phyloP scores from a whole-genome alignment of 2,888 invertebrate species.

The Caenorhabditis sp. region DNA sequence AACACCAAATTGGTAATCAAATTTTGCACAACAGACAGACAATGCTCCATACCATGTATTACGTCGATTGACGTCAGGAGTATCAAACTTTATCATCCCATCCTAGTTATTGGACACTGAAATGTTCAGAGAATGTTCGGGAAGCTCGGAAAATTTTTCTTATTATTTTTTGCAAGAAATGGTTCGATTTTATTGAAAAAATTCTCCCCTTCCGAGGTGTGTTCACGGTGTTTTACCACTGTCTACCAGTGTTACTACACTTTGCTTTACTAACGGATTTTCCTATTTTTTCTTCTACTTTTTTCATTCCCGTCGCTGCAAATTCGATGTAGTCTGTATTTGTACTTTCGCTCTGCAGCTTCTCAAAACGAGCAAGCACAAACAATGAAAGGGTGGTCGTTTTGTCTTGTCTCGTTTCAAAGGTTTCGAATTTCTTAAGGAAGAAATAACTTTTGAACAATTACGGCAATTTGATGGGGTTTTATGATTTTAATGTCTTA shows the following conservation, averaged over 20 bases:
- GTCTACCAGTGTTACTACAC: slow-evolving; percentile 3
- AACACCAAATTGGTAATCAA: slow-evolving; percentile 16
- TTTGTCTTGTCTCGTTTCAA: too few relatives aligned
- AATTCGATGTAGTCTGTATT: slow-evolving; percentile 30
- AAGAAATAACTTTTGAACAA: too few relatives aligned
- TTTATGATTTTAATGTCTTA: too few relatives aligned
- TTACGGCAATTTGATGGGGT: too few relatives aligned
- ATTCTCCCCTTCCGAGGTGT: neutral
- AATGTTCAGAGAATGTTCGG: neutral
- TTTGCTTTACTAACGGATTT: slow-evolving; percentile 14
- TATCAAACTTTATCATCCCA: too few relatives aligned
- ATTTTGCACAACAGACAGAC: slow-evolving; percentile 33
- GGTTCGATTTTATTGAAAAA: neutral
- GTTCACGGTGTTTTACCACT: slow-evolving; percentile 3
- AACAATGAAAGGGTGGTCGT: too few relatives aligned
- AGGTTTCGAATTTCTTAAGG: too few relatives aligned
- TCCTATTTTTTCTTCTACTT: neutral
- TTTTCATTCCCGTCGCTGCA: neutral
- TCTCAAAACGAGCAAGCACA: neutral
- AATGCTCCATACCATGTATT: slow-evolving; percentile 9
- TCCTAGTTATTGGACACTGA: too few relatives aligned
- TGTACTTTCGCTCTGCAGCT: slow-evolving; percentile 12
- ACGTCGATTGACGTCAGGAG: slow-evolving; percentile 45
- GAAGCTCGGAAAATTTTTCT: neutral
- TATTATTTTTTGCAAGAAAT: neutral